These are phyloP conservation scores for Pardalotus punctatus DNA, from an alignment of 2,113 vertebrate genomes.

Conservation along the genomic window DNA sequence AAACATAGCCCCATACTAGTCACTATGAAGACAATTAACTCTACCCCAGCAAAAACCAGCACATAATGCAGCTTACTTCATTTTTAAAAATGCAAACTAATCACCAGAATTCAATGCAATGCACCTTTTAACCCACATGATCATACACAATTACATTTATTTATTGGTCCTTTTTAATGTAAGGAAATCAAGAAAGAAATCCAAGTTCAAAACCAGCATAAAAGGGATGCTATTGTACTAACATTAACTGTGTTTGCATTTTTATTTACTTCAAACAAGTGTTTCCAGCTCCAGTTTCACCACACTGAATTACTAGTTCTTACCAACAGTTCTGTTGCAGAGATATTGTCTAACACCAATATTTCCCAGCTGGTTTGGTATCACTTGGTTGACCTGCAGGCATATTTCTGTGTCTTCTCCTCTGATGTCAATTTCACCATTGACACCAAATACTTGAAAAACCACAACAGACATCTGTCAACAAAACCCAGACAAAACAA, in stretches of 20 bases:
- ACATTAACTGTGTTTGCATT: background rate
- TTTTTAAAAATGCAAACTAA: background rate
- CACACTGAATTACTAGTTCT: conserved; percentile 30
- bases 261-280: background rate
- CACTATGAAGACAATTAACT: background rate
- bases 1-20: background rate
- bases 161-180: background rate
- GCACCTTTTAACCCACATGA: background rate
- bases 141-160: background rate
- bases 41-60: background rate
- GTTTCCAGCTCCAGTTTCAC: background rate
- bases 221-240: background rate
- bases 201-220: background rate
- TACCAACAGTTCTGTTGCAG: conserved; percentile 90
- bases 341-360: conserved; percentile 91
- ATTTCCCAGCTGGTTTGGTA: conserved; percentile 89
- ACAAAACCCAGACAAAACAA: conserved; percentile 33
- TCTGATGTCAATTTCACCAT: conserved; percentile 85
- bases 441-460: conserved; percentile 89
- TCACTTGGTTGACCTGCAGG: conserved; percentile 86
- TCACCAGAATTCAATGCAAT: background rate
- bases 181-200: background rate
- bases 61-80: background rate
- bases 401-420: conserved; percentile 89
- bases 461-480: conserved; percentile 93